Conservation (phyloP, 2,888 invertebrate species). For the Limnephilus lunatus region DNA sequence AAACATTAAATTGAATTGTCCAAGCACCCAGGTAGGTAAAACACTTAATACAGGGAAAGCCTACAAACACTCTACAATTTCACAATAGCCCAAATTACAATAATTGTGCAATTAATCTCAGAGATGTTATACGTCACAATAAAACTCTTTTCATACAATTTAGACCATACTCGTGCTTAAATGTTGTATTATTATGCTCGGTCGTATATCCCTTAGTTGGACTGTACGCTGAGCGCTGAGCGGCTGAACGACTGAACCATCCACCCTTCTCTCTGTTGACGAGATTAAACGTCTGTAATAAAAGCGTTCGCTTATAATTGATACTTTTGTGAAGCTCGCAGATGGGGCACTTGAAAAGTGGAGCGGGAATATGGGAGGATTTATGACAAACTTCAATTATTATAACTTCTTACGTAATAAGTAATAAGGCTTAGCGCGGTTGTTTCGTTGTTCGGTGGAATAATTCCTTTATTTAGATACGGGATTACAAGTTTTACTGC, state of each 20-base stretch:
- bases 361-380: conserved; percentile 8
- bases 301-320: conserved; percentile 65
- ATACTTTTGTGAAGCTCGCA: conserved; percentile 62
- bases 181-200: conserved; percentile 35
- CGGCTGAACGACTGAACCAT: neutral
- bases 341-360: conserved; percentile 56
- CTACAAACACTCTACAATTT: neutral
- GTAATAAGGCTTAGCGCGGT: neutral
- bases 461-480: neutral
- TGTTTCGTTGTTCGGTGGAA: neutral
- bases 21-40: neutral
- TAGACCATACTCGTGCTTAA: neutral
- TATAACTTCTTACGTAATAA: neutral
- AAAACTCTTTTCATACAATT: conserved; percentile 19
- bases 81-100: neutral
- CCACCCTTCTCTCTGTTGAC: conserved; percentile 56
- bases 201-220: neutral
- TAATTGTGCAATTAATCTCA: conserved; percentile 25
- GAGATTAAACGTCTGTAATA: conserved; percentile 62
- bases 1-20: neutral
- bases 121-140: conserved; percentile 19
- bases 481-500: neutral
- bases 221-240: neutral
- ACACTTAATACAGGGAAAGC: neutral
- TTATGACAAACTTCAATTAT: neutral